Evolutionary conservation across 2,888 invertebrate genomes (phyloP).

Genomic region (Petrolisthes cinctipes): DNA sequence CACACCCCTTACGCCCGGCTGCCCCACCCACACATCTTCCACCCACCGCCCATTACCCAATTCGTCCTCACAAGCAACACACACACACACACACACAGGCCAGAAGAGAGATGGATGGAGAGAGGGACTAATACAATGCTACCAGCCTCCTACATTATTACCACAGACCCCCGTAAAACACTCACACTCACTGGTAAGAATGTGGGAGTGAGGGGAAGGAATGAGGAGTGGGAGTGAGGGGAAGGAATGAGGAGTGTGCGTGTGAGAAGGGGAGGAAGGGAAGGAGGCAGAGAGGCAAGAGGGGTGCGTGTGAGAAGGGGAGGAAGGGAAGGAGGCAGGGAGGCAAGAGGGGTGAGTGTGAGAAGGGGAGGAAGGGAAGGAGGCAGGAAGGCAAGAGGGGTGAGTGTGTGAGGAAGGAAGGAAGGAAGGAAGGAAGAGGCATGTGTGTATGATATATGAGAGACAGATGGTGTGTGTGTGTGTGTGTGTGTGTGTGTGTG

Average conservation of each 20-base stretch:
- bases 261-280: neutral
- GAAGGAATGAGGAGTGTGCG: too few relatives aligned
- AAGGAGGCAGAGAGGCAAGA: neutral
- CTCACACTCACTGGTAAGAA: neutral
- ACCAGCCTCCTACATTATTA: neutral
- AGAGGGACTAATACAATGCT: neutral
- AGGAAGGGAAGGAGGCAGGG: neutral
- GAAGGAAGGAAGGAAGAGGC: neutral
- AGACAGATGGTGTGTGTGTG: neutral
- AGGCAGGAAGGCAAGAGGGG: neutral
- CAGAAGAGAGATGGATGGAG: neutral
- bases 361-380: neutral
- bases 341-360: neutral
- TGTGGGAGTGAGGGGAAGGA: neutral
- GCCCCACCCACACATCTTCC: neutral
- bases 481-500: too few relatives aligned
- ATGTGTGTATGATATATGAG: neutral
- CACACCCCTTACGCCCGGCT: neutral
- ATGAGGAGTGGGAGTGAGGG: neutral
- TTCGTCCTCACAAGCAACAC: neutral
- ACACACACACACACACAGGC: constrained; percentile 12
- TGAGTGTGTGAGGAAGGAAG: neutral
- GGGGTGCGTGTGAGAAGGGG: neutral
- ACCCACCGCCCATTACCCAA: neutral
- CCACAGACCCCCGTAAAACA: neutral